Percentiles rank a stretch among this genome's conserved stretches.
Evolutionary conservation across 2,113 vertebrate genomes (phyloP).

Genomic region (Tupaia tana): DNA sequence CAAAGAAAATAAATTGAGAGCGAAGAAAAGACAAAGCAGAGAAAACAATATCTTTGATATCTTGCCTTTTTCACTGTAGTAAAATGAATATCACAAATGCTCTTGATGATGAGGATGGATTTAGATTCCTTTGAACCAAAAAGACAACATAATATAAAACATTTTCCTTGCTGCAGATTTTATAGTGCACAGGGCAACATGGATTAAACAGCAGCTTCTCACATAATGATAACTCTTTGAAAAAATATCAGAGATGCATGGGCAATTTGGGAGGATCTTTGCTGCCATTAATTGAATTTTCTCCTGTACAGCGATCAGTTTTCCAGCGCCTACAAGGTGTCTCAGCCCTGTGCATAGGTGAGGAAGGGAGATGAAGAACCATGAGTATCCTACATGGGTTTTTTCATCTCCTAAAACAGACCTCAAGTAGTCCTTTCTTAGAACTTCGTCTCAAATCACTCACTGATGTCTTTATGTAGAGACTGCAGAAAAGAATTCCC

Average conservation of each 20-base stretch:
- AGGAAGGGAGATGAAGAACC: background rate
- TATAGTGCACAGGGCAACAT: background rate
- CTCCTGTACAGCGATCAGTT: background rate
- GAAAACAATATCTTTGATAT: slow-evolving; percentile 63
- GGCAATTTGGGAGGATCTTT: background rate
- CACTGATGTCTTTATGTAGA: background rate
- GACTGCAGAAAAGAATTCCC: background rate
- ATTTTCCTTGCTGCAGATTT: slow-evolving; percentile 34
- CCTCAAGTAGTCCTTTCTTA: background rate
- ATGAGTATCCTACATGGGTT: background rate
- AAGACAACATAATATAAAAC: slow-evolving; percentile 2
- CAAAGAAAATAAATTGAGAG: slow-evolving; percentile 49
- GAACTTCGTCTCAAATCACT: background rate
- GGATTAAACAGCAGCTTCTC: slow-evolving; percentile 19
- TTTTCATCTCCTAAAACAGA: background rate
- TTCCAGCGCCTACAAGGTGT: background rate
- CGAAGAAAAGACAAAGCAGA: slow-evolving; percentile 56
- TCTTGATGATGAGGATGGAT: slow-evolving; percentile 31
- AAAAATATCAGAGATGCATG: slow-evolving; percentile 17
- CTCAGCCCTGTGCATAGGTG: background rate
- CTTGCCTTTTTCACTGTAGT: slow-evolving; percentile 8
- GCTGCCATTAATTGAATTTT: slow-evolving; percentile 41
- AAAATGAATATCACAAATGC: slow-evolving; percentile 44
- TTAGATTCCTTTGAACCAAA: slow-evolving; percentile 33
- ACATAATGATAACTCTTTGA: slow-evolving; percentile 4